Percentiles rank a stretch among this genome's conserved stretches.
Evolutionary conservation across 2,888 invertebrate genomes (phyloP).

Genomic region (Drosophila koepferae): DNA sequence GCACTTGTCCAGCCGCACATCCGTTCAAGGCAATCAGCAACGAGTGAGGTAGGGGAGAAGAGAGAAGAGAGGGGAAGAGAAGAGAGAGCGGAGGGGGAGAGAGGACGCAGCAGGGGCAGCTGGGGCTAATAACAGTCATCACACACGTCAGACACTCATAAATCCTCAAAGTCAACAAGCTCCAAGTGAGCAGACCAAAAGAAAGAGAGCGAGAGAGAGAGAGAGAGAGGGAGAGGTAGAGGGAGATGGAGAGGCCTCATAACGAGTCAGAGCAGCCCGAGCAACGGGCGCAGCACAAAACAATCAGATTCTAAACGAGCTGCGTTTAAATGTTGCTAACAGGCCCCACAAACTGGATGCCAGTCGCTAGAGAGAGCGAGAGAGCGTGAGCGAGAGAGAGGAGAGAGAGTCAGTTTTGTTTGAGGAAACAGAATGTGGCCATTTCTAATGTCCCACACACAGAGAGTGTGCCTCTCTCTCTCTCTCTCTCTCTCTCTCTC

Average conservation of each 20-base stretch:
- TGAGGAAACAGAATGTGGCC: slow-evolving; percentile 33
- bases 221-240: not conserved
- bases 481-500: too few species aligned
- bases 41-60: not conserved
- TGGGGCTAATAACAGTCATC: slow-evolving; percentile 82
- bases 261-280: slow-evolving; percentile 38
- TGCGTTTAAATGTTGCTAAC: slow-evolving; percentile 79
- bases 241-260: slow-evolving; percentile 21
- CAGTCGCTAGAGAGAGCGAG: too few species aligned
- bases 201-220: too few species aligned
- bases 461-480: slow-evolving; percentile 29
- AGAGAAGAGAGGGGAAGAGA: not conserved
- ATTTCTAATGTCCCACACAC: slow-evolving; percentile 80
- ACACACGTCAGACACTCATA: slow-evolving; percentile 81
- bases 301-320: slow-evolving; percentile 77
- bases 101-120: slow-evolving; percentile 34
- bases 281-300: slow-evolving; percentile 18
- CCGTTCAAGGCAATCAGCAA: slow-evolving; percentile 51
- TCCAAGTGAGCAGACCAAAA: slow-evolving; percentile 2
- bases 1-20: slow-evolving; percentile 56
- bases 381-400: not conserved
- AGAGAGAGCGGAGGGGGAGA: not conserved
- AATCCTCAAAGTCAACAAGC: slow-evolving; percentile 79
- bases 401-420: not conserved
- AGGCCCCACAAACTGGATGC: slow-evolving; percentile 41